These are phyloP conservation scores for Austrolebias charrua DNA, from an alignment of 2,797 vertebrate species.

Conservation along the genomic window DNA sequence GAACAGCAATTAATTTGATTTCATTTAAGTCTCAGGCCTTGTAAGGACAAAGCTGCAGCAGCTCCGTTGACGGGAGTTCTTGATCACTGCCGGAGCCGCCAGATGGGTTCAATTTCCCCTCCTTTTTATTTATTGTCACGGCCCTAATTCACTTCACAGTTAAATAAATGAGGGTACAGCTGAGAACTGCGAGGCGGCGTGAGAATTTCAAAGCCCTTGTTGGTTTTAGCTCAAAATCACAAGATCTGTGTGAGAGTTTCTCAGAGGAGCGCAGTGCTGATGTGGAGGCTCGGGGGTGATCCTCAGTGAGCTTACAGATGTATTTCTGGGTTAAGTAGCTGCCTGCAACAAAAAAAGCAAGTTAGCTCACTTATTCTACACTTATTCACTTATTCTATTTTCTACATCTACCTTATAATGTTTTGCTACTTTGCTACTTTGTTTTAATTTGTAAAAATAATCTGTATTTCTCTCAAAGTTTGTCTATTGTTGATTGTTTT, in stretches of 20 bases:
- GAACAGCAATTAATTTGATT: conserved; percentile 59
- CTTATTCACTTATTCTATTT: too few species aligned
- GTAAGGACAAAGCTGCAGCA: conserved; percentile 52
- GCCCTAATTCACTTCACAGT: conserved; percentile 44
- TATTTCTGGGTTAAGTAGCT: conserved; percentile 54
- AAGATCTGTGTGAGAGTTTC: conserved; percentile 21
- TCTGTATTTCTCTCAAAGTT: too few species aligned
- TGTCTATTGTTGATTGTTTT: too few species aligned
- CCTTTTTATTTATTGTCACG: conserved; percentile 58
- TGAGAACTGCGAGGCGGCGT: conserved; percentile 17
- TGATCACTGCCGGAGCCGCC: conserved; percentile 54
- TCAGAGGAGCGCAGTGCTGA: conserved; percentile 38
- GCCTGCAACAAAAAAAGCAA: neutral
- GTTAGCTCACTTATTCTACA: conserved; percentile 16
- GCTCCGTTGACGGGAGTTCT: conserved; percentile 46
- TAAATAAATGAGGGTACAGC: conserved; percentile 30
- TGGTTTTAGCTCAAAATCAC: conserved; percentile 33
- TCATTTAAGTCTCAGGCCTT: conserved; percentile 40
- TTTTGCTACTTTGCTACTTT: too few species aligned
- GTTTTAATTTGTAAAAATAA: too few species aligned
- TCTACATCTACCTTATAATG: too few species aligned
- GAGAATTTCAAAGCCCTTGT: conserved; percentile 24
- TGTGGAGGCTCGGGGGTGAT: conserved; percentile 55
- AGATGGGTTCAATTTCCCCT: conserved; percentile 53
- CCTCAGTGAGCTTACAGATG: conserved; percentile 45